Evolutionary conservation across 2,888 invertebrate genomes (phyloP), one percentile per base, ranked within the genome.

Genomic region (Stegana nigrithorax): DNA sequence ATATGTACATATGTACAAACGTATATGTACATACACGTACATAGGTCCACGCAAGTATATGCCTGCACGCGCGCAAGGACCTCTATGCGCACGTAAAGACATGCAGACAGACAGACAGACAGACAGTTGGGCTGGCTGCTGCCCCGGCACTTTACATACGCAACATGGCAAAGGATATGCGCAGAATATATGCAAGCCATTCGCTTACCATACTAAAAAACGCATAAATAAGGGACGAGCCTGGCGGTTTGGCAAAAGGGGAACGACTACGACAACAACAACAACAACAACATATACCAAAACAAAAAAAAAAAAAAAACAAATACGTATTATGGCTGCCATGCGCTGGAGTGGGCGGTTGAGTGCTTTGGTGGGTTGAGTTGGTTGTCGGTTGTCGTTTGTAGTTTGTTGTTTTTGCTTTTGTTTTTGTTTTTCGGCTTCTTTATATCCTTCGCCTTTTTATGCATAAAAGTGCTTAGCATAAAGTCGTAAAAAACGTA

Each of bases 391-490:
- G 65, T 70, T 70, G 70, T 64, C 64, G 66, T 64, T 69, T 23
- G 19, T 39, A 21, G 36, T 32, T n/a, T 36, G 36, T 36, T 36
- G 45, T 64, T 32, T 32, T 53, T 62, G 61, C 57, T 45, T 62
- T 59, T 57, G 36, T 44, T 32, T 53, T 44, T 29, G 53, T 27
- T 44, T 29, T 32, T 60, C 51, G 17, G 10, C 45, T 67, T 67
- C 64, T 64, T 64, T 65, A 62, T 65, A 50, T 65, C 62, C 65
- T 63, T 25, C 32, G 29, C 66, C 69, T 71, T 81, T 75, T 73
- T 79, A 81, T 79, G 81, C 79, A 79, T 80, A 79, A 80, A 79
- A 80, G 74, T 79, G 78, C 77, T 81, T 81, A 80, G 80, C 81
- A 79, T 81, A 79, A 78, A 80, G 78, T 81, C 80, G 78, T 78